A percentile compares a stretch with the other conserved stretches of the same genome.
Conservation (phyloP, 1,140 invertebrate species). For the Sitobion miscanthi region DNA sequence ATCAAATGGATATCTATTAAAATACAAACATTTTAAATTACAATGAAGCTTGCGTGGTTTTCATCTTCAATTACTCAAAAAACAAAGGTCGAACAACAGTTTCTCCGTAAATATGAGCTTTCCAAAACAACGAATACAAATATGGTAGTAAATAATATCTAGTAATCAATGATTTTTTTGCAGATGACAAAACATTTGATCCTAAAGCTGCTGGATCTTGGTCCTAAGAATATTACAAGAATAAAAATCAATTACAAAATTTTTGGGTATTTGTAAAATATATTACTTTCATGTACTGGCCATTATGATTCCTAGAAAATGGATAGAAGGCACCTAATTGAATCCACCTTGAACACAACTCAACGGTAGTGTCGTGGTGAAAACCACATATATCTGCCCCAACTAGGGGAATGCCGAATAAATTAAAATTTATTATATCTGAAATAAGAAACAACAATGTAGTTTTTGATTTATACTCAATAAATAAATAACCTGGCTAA, state of each 20-base stretch:
- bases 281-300: constrained; percentile 69
- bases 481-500: too few species aligned
- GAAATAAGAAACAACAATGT: constrained; percentile 59
- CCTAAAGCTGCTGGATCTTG: constrained; percentile 83
- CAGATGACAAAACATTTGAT: constrained; percentile 70
- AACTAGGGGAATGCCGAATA: constrained; percentile 86
- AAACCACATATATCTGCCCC: constrained; percentile 93
- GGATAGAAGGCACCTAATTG: constrained; percentile 87
- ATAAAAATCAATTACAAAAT: neutral
- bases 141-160: constrained; percentile 82
- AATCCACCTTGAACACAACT: constrained; percentile 80
- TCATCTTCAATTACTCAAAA: constrained; percentile 69
- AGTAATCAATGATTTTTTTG: constrained; percentile 69
- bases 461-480: neutral
- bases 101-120: constrained; percentile 72
- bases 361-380: constrained; percentile 75
- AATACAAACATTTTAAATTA: too few species aligned
- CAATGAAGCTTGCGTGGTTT: neutral
- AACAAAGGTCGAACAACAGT: constrained; percentile 83
- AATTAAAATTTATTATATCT: constrained; percentile 78
- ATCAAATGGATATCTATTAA: constrained; percentile 72
- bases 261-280: constrained; percentile 60
- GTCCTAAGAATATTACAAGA: constrained; percentile 65
- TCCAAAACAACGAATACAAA: constrained; percentile 81
- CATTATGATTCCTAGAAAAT: constrained; percentile 86